Base-by-base conservation (phyloP, 1,140 invertebrate species). In the Formica selysi region DNA sequence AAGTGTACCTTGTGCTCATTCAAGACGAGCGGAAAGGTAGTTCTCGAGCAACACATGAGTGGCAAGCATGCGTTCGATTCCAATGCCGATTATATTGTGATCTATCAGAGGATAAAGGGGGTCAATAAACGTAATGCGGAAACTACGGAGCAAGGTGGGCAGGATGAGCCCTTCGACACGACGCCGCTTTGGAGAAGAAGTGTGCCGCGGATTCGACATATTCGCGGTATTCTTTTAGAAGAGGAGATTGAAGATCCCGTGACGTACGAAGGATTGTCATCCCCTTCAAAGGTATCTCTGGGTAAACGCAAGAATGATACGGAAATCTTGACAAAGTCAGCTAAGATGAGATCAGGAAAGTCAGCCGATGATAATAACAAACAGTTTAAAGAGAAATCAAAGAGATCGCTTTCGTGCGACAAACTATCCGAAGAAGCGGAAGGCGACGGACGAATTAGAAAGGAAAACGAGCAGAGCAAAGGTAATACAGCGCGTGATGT, bases 1-100 rank as follows among this genome's bases (percentile, higher is more conserved):
- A 97, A 97, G 88, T 97, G 97, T 91, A 95, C 94, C 0, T 92
- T 96, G 32, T 98, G 97, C 88, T 89, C 94, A 0, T 97, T 96
- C 89, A 95, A 96, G 78, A 96, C 95, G 0, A 96, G 95, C 0
- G 95, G 95, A 1, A 95, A 96, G 22, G 94, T 96, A 7, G 95
- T 94, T 26, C 95, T 97, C 29, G 94, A 96, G 5, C 95, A 95
- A 19, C 97, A 98, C 92, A 95, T 96, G 64, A 88, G 88, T 4
- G 89, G 92, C 1, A 95, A 95, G 59, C 96, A 97, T 89, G 79
- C 93, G 0, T 91, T 91, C 1, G 94, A 95, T n/a, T 65, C 92
- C 0, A 93, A 93, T 1, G 87, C 87, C 6, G 92, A 92, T 59
- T 94, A 81, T 26, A 87, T 87, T 3, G 83, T 92, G 76, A 85